Conservation (phyloP, 2,797 vertebrate species). For the Apogon hyalosoma region DNA sequence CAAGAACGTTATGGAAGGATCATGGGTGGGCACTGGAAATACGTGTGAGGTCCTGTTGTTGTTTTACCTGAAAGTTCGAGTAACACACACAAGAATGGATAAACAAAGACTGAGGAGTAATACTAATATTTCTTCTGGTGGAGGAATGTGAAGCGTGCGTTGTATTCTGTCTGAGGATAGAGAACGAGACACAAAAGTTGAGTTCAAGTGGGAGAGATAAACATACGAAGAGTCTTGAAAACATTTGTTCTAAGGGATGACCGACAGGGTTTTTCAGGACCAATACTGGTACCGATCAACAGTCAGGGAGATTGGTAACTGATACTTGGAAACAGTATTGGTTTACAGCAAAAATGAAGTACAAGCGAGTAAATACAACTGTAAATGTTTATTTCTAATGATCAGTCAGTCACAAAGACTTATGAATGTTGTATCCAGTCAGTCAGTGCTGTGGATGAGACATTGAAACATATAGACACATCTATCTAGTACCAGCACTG, state of each 20-base stretch:
- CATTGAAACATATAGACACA: too few species aligned
- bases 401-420: too few species aligned
- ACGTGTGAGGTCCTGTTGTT: background rate
- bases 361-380: too few species aligned
- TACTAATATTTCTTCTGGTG: background rate
- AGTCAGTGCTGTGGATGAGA: too few species aligned
- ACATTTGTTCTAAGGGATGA: background rate
- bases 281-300: too few species aligned
- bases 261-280: too few species aligned
- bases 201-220: constrained; percentile 25
- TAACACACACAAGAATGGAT: background rate
- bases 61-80: background rate
- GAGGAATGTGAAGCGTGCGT: constrained; percentile 11
- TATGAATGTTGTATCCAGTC: too few species aligned
- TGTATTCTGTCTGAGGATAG: background rate
- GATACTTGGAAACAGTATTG: too few species aligned
- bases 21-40: background rate
- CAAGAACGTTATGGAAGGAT: background rate
- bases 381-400: too few species aligned
- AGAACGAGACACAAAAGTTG: background rate
- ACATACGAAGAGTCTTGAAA: constrained; percentile 26
- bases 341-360: too few species aligned
- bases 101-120: constrained; percentile 2
- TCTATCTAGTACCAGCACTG: too few species aligned
- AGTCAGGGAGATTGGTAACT: too few species aligned